Percentiles rank a stretch among this genome's conserved stretches.
Evolutionary conservation across 2,888 invertebrate species (phyloP).

Genomic region (Calliphora vomitoria): DNA sequence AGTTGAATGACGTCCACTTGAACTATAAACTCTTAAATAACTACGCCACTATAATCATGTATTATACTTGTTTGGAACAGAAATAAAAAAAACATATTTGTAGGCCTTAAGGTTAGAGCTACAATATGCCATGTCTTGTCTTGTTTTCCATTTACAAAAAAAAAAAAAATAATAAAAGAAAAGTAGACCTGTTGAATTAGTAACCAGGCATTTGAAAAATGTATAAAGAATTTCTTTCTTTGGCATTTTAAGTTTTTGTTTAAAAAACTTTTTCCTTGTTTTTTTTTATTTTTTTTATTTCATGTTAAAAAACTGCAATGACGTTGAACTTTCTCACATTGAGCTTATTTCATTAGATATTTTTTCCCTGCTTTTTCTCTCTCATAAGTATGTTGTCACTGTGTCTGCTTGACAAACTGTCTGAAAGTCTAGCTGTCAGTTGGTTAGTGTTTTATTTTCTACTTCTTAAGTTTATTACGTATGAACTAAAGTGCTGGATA

Average conservation of each 20-base stretch:
- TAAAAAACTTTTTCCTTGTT: slow-evolving; percentile 10
- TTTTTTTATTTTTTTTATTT: slow-evolving; percentile 16
- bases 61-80: slow-evolving; percentile 20
- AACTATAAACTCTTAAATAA: slow-evolving; percentile 65
- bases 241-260: slow-evolving; percentile 13
- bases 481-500: slow-evolving; percentile 43
- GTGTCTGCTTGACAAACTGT: slow-evolving; percentile 50
- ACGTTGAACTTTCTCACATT: slow-evolving; percentile 65
- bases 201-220: slow-evolving; percentile 25
- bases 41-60: slow-evolving; percentile 55
- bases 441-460: neutral
- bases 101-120: slow-evolving; percentile 56
- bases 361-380: neutral
- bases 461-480: slow-evolving; percentile 36
- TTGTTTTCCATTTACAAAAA: neutral
- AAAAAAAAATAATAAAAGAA: neutral
- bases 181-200: slow-evolving; percentile 52
- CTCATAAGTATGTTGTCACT: slow-evolving; percentile 34
- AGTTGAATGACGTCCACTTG: slow-evolving; percentile 72
- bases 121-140: slow-evolving; percentile 23
- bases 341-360: slow-evolving; percentile 8
- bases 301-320: slow-evolving; percentile 50
- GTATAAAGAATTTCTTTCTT: slow-evolving; percentile 43
- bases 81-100: neutral
- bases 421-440: slow-evolving; percentile 40